Conservation (phyloP, 2,797 vertebrate species). For the Pseudomugil tenellus region DNA sequence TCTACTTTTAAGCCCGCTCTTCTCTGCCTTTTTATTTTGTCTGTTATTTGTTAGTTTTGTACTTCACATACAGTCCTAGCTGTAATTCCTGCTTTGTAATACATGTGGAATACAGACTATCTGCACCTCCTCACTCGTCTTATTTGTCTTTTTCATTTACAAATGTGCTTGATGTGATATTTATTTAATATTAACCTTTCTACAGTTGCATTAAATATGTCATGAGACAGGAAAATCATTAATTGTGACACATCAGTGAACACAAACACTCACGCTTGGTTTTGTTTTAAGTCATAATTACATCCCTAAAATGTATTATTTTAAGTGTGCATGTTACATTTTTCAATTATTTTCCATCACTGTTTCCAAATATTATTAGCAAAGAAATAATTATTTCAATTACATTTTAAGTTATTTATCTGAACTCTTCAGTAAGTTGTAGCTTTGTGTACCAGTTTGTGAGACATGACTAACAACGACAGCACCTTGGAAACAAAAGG, state of each 20-base stretch:
- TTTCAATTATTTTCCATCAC: neutral
- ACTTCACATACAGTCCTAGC: conserved; percentile 5
- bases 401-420: neutral
- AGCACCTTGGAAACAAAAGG: conserved; percentile 47
- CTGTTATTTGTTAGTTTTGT: conserved; percentile 2
- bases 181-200: conserved; percentile 2
- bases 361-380: neutral
- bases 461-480: neutral
- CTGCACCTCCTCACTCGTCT: conserved; percentile 21
- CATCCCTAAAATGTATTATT: neutral
- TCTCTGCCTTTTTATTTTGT: conserved; percentile 20
- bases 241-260: conserved; percentile 9
- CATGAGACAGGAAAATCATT: conserved; percentile 22
- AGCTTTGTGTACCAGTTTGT: neutral
- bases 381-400: neutral
- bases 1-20: neutral
- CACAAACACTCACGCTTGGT: conserved; percentile 18
- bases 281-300: neutral
- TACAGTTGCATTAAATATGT: neutral
- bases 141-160: neutral
- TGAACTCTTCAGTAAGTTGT: neutral
- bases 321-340: neutral
- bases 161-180: neutral
- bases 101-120: conserved; percentile 46
- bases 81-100: conserved; percentile 56